Base-by-base conservation (phyloP, 2,888 invertebrate species). In the Lissocephala sabroskyi region DNA sequence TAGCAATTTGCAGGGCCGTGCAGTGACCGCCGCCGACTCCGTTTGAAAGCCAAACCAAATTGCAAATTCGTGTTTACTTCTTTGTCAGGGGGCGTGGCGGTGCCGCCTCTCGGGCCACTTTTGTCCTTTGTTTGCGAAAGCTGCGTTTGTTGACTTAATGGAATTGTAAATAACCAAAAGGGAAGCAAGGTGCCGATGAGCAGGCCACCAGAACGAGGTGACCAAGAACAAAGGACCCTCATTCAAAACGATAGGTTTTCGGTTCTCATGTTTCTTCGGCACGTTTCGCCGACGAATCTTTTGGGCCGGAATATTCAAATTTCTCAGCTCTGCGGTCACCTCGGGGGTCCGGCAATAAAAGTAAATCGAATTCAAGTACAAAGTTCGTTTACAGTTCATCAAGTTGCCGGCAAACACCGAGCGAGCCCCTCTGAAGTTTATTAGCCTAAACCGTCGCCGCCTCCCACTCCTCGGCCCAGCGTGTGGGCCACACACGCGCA, bases 351-450 rank as follows among this genome's bases (percentile, higher is more conserved):
- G 48, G 59, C 65, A 71, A 67, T 77, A 56, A 67, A 71, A 71
- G 68, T 62, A 67, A 78, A 73, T 73, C 65, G 65, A 78, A 73
- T 78, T 64, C 68, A 71, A 75, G 62, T 73, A 71, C 48, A 75
- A 73, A 73, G 58, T 73, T 78, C 68, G 73, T 73, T 73, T 73
- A 62, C 73, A 73, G 76, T 78, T 78, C 71, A 75, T 78, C 78
- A 78, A 71, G 57, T 71, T 29, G 45, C 39, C 29, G 11, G 23
- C 16, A 32, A 11, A 13, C 7, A 45, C 28, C 39, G 29, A 29
- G 40, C 54, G 65, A 65, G 56, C 57, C n/a, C n/a, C n/a, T n/a
- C n/a, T n/a, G n/a, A n/a, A n/a, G n/a, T n/a, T n/a, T n/a, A n/a
- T n/a, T n/a, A n/a, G n/a, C n/a, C n/a, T n/a, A n/a, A n/a, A n/a